phyloP scores from a whole-genome alignment of 2,888 invertebrate genomes.

The Lepidochrysops patricia region DNA sequence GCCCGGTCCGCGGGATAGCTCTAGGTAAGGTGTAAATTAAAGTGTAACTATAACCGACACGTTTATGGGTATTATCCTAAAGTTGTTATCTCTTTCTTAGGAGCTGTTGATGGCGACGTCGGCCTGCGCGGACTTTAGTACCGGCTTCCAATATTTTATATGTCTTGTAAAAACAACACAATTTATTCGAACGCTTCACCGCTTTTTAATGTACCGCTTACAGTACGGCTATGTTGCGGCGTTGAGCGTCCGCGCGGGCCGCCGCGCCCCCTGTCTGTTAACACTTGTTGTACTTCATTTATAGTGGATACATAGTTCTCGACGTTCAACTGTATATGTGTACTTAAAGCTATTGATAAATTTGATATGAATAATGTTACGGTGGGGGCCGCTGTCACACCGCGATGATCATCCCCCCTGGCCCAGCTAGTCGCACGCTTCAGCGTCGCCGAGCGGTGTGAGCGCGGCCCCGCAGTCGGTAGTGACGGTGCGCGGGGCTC shows the following conservation, averaged over 20 bases:
- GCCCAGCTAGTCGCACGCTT: not conserved
- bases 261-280: slow-evolving; percentile 52
- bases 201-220: not conserved
- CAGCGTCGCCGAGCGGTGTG: slow-evolving; percentile 8
- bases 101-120: slow-evolving; percentile 65
- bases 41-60: slow-evolving; percentile 52
- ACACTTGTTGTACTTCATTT: slow-evolving; percentile 53
- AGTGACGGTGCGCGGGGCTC: slow-evolving; percentile 56
- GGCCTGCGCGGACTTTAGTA: slow-evolving; percentile 39
- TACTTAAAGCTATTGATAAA: slow-evolving; percentile 52
- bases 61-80: slow-evolving; percentile 64
- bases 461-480: slow-evolving; percentile 32
- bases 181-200: not conserved
- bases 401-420: not conserved
- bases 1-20: too few relatives aligned
- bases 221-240: not conserved
- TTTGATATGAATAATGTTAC: slow-evolving; percentile 41
- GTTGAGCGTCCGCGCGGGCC: slow-evolving; percentile 38
- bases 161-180: not conserved
- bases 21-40: slow-evolving; percentile 48
- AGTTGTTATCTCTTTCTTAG: slow-evolving; percentile 74
- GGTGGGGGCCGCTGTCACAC: slow-evolving; percentile 27
- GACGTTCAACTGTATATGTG: slow-evolving; percentile 61
- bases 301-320: slow-evolving; percentile 48
- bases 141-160: slow-evolving; percentile 10